Percentiles rank a stretch among this genome's conserved stretches.
phyloP scores from a whole-genome alignment of 2,888 invertebrate species.

The Nomada goodeniana region DNA sequence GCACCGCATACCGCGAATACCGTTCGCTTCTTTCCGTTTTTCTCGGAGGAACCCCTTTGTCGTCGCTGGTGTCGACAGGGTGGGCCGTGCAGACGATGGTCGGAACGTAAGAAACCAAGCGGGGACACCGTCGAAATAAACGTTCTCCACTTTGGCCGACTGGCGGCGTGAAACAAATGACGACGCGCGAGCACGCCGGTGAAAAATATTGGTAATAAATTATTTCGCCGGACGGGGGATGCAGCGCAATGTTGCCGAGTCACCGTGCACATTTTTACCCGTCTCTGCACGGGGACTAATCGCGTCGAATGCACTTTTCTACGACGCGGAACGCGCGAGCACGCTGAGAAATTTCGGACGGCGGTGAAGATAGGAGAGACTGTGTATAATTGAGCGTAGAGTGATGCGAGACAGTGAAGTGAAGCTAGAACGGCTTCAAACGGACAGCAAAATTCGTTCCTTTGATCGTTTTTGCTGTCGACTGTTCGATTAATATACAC shows the following conservation, averaged over 20 bases:
- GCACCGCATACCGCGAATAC: slow-evolving; percentile 75
- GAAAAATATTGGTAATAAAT: slow-evolving; percentile 61
- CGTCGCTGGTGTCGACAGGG: slow-evolving; percentile 22
- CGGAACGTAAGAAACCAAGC: slow-evolving; percentile 51
- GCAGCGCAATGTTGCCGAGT: slow-evolving; percentile 14
- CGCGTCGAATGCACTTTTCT: slow-evolving; percentile 11
- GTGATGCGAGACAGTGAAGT: too few relatives aligned
- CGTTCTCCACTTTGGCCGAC: slow-evolving; percentile 46
- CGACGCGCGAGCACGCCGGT: slow-evolving; percentile 43
- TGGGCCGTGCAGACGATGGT: slow-evolving; percentile 37
- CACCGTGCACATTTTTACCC: slow-evolving; percentile 36
- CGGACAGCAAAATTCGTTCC: too few relatives aligned
- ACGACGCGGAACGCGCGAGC: too few relatives aligned
- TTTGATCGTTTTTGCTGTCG: too few relatives aligned
- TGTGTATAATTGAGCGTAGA: too few relatives aligned
- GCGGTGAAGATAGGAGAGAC: too few relatives aligned
- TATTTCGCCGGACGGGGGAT: slow-evolving; percentile 28
- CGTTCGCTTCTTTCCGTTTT: slow-evolving; percentile 52
- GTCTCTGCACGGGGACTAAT: slow-evolving; percentile 27
- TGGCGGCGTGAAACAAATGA: slow-evolving; percentile 46
- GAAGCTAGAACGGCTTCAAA: too few relatives aligned
- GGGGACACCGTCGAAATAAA: slow-evolving; percentile 50
- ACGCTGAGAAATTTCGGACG: neutral
- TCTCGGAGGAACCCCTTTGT: slow-evolving; percentile 36
- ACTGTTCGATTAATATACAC: too few relatives aligned